Evolutionary conservation across 2,888 invertebrate species (phyloP), one percentile per base, ranked within the genome.

Genomic region (Pseudococcus longispinus): DNA sequence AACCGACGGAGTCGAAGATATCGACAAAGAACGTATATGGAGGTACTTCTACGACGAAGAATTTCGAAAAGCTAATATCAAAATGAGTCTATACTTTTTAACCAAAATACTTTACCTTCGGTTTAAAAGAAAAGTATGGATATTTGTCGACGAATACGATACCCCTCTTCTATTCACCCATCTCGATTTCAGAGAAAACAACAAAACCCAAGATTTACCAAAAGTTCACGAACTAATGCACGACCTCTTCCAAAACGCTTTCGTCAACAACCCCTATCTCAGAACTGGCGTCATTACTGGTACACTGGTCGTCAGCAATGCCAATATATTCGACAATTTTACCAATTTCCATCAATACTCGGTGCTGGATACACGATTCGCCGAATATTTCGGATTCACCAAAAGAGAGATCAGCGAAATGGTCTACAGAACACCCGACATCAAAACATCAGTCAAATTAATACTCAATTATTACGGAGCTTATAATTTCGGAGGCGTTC

Each of bases 11-110:
- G 70, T 70, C 4, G 70, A 70, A 13, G 29, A 70, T 29, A 70
- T 29, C 26, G 70, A 70, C 18, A 70, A 70, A 29, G 70, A 70
- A 70, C 70, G 70, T 6, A 29, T 70, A 29, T 70, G 70, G 70
- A 70, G 70, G 9, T 70, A 20, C 13, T 70, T 70, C 29, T 70
- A 70, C 70, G 70, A 70, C 70, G 70, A 70, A 70, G 29, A 70
- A 15, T 70, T 70, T 4, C 26, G 70, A 1, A 70, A 32, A 70
- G 70, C 70, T 29, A 70, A 70, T 70, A 70, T 70, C 29, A 70
- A 29, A 70, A 70, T 70, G 70, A 70, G 70, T 15, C 15, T 70
- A 5, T 70, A 70, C 29, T 70, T 70, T 29, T 70, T 70, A 15
- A 70, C 70, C 15, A 70, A 70, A 70, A 70, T 70, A 70, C 29